Evolutionary conservation across 1,140 invertebrate species (phyloP).

Genomic region (Probaryconus sp.): DNA sequence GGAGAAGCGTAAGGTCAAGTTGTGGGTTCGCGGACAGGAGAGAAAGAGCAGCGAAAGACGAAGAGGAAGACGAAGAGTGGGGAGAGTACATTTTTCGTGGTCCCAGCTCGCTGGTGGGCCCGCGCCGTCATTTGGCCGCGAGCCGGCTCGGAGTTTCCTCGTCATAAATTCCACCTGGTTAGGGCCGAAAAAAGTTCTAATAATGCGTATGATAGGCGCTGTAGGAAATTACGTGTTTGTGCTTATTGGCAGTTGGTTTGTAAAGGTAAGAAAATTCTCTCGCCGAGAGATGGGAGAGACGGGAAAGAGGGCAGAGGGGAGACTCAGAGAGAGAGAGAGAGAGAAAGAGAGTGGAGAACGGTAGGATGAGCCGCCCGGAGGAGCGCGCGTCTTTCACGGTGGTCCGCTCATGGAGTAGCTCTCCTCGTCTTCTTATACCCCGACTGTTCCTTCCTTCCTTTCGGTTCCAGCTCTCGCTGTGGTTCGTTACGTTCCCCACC

Average conservation of each 20-base stretch:
- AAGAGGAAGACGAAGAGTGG: conserved; percentile 3
- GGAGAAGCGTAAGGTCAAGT: conserved; percentile 28
- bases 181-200: conserved; percentile 59
- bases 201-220: conserved; percentile 70
- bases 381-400: conserved; percentile 75
- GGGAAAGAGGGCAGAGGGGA: conserved; percentile 19
- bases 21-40: conserved; percentile 3
- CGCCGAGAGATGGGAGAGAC: too few relatives aligned
- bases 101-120: conserved; percentile 39
- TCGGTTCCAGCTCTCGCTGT: conserved; percentile 24
- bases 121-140: conserved; percentile 27
- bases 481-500: conserved; percentile 36
- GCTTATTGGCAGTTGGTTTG: conserved; percentile 71
- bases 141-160: conserved; percentile 41
- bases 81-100: conserved; percentile 33
- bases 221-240: conserved; percentile 73
- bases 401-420: conserved; percentile 71
- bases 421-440: conserved; percentile 67
- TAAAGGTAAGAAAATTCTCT: conserved; percentile 66
- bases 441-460: conserved; percentile 54
- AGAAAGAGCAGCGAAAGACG: neutral
- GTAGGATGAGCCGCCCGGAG: conserved; percentile 61
- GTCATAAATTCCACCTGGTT: conserved; percentile 71
- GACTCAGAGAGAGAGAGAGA: conserved; percentile 21
- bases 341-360: conserved; percentile 10